Evolutionary conservation across 2,888 invertebrate species (phyloP).

Genomic region (Busseola fusca): DNA sequence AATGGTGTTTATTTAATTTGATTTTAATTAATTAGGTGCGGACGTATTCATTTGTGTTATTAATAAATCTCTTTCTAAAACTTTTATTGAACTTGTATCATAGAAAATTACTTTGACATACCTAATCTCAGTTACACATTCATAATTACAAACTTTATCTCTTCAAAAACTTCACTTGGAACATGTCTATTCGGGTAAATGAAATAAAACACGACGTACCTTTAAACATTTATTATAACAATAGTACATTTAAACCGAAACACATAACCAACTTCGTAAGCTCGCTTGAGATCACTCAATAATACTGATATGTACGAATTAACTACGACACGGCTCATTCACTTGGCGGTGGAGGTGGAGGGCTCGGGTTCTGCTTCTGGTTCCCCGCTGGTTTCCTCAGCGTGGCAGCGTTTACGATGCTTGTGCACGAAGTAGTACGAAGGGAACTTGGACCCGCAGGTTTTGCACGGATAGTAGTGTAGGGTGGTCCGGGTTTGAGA

Average conservation of each 20-base stretch:
- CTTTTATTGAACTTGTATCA: constrained; percentile 18
- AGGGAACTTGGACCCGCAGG: constrained; percentile 97
- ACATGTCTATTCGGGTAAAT: background rate
- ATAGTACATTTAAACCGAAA: constrained; percentile 65
- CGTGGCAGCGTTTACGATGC: constrained; percentile 95
- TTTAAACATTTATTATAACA: constrained; percentile 67
- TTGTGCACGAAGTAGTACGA: constrained; percentile 98
- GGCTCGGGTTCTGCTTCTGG: constrained; percentile 52
- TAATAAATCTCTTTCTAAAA: constrained; percentile 11
- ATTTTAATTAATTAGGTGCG: constrained; percentile 21
- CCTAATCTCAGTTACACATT: constrained; percentile 9
- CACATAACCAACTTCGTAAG: constrained; percentile 67
- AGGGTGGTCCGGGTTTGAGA: constrained; percentile 91
- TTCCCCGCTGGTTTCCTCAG: constrained; percentile 85
- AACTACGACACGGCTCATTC: constrained; percentile 64
- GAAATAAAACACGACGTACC: constrained; percentile 56
- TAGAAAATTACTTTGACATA: constrained; percentile 16
- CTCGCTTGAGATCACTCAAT: constrained; percentile 69
- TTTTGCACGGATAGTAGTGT: constrained; percentile 97
- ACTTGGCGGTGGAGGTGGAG: constrained; percentile 68
- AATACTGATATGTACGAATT: constrained; percentile 75
- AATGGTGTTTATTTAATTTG: background rate
- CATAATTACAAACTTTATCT: constrained; percentile 60
- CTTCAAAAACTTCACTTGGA: constrained; percentile 50
- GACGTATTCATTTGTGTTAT: constrained; percentile 1